Base-by-base conservation (phyloP, 2,888 invertebrate genomes). In the Plagodis dolabraria region DNA sequence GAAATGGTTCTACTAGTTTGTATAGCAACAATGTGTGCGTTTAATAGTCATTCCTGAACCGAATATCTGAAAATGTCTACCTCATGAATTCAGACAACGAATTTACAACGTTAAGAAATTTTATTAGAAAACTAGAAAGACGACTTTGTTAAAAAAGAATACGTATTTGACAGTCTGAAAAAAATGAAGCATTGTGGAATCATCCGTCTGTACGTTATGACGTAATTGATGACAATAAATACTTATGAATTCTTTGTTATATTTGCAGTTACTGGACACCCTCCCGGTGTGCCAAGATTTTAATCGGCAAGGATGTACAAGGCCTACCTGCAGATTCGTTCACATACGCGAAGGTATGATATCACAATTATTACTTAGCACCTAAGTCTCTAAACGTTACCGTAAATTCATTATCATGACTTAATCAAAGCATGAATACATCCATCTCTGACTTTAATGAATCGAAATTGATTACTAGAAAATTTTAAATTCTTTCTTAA, bases 251-350 rank as follows among this genome's bases (percentile, higher is more conserved):
- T 62, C 71, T 76, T 77, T 82, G 72, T 85, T 86, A 82, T 88
- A 77, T 86, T 96, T 97, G 85, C 97, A 99, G 98, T 98, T 98
- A 97, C 98, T 98, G 98, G 98, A 98, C 98, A 99, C 97, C 98
- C 98, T 98, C 98, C 98, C 96, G 97, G 98, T 98, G 96, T 99
- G 97, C 98, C 98, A 97, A 97, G 99, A 98, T 98, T 98, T 98
- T 98, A 99, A 98, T 96, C 96, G 97, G 94, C 97, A 98, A 95
- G 96, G 97, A 94, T 98, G 98, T 95, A 96, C 96, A 94, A 96
- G 98, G 95, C 96, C 96, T 94, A 97, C 97, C 95, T 98, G 98
- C 97, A 98, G 97, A 96, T 98, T 98, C 95, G 97, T 98, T 95
- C 98, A 98, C 96, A 96, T 98, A 94, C 96, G 97, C 95, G 97